Base-by-base conservation (phyloP, 1,140 invertebrate species). In the Drosophila novamexicana region DNA sequence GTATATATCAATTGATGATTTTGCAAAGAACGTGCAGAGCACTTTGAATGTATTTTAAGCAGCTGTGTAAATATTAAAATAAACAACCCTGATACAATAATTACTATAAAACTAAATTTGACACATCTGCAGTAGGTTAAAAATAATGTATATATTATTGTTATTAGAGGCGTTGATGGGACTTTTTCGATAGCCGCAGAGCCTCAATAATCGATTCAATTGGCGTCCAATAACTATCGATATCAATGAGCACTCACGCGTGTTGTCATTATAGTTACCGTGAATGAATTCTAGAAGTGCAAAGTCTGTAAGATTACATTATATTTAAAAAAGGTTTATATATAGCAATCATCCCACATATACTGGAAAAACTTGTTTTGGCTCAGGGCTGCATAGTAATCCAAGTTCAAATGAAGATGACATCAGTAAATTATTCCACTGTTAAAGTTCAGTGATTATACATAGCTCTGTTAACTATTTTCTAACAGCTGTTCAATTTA, bases 61-160 rank as follows among this genome's bases (percentile, higher is more conserved):
- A 39, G 36, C 8, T 74, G 42, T 56, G 50, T 18, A 52, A 69
- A 70, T 50, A 44, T 36, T 18, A 40, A 45, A 54, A 66, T 5
- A 45, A 67, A 58, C 50, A 45, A 39, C 58, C 29, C 14, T 8
- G 37, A 42, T n/a, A 18, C 6, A 50, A 53, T 40, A 36, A 49
- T 6, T 36, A 67, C 7, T 52, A 16, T 36, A 37, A 65, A 37
- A 45, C 22, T 42, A 16, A 18, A 54, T 10, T 63, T 67, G 37
- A 44, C 42, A 34, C 14, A 22, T 52, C 10, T 3, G 2, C 16
- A 22, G 39, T 40, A 29, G 14, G 6, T 53, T 5, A 9, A 32
- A 39, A 40, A 14, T 18, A 7, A 39, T 18, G 10, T 44, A n/a
- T 14, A 12, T 14, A 34, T 50, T 67, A 22, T 44, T 18, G 12